Base-by-base conservation (phyloP, 53 echinoderm and acorn worm species). In the Antedon mediterranea region DNA sequence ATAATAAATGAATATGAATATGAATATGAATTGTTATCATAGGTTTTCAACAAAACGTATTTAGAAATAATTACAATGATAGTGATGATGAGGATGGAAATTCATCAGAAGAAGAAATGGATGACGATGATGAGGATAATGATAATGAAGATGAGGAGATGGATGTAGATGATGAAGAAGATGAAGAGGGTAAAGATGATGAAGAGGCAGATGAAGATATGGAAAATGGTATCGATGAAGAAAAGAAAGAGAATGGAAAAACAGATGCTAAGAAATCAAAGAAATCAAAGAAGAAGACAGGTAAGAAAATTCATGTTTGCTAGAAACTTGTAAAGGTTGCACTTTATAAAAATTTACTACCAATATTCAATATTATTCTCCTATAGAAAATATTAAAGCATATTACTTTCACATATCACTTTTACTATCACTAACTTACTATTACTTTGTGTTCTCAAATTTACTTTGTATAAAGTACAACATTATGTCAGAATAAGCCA, bases 111-210 rank as follows among this genome's bases (percentile, higher is more conserved):
- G 72, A 75, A 18, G 79, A 74, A 15, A 82, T 83, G 30, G 75
- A 32, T 28, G 82, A 86, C 3, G 83, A 82, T 26, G 34, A 76
- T 33, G 76, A 76, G 7, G 34, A 76, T 32, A 34, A 76, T 0
- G 34, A 33, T 23, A 28, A 33, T 2, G 81, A 81, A 28, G 73
- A 76, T 3, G 86, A 86, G 20, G 72, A 74, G 3, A 82, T 78
- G 18, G 79, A 77, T 7, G 34, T 33, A 7, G 78, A 84, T 0
- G 83, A 71, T n/a, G 86, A 83, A 30, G 75, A 85, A 3, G 88
- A 84, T 4, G 81, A 74, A 11, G 43, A 71, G 26, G 80, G 34
- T 43, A 81, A 29, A 28, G 71, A 83, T 7, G 73, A 86, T 28
- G 79, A 79, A 6, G 79, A 79, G 0, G 43, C 79, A 15, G 28